Base-by-base conservation (phyloP, 2,888 invertebrate species). In the Marasmarcha lunaedactyla region DNA sequence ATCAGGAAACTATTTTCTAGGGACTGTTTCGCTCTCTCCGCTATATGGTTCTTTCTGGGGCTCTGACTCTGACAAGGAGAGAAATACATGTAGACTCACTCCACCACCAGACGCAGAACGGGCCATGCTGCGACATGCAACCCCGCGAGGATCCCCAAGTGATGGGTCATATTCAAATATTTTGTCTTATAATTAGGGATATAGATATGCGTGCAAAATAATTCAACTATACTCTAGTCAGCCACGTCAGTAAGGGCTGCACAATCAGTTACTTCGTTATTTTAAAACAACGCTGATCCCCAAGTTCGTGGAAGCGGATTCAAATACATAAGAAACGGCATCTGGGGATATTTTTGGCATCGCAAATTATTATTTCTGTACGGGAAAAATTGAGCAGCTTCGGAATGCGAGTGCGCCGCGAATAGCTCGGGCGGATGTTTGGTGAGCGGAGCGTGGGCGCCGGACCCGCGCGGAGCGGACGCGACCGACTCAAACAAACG, bases 1-100 rank as follows among this genome's bases (percentile, higher is more conserved):
- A 72, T 48, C 78, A 83, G 79, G 78, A 78, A 81, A 71, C 65
- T 78, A 72, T 72, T 79, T 53, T 81, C 81, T 78, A 83, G 72
- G 42, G 76, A 70, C 67, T 83, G 81, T 78, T 83, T 83, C 62
- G 81, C 81, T 65, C 81, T 74, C 76, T 83, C 81, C 59, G 77
- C 79, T 55, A 83, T 79, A 73, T 76, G 79, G 70, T 73, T 79
- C 68, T 76, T 76, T 74, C 81, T 71, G 57, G 81, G 79, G 67
- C 77, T 79, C 70, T 78, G 78, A 71, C 59, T 79, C 79, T 81
- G 78, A 78, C 68, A 76, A 79, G 54, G 71, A 71, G 59, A 77
- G 66, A 64, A 60, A 70, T 51, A 66, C 49, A 70, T 74, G 61
- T 67, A 71, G 65, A 63, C 9, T 60, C 43, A 57, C 45, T 54